Evolutionary conservation across 2,113 vertebrate species (phyloP), one percentile per base, ranked within the genome.

Genomic region (Odocoileus hemionus): DNA sequence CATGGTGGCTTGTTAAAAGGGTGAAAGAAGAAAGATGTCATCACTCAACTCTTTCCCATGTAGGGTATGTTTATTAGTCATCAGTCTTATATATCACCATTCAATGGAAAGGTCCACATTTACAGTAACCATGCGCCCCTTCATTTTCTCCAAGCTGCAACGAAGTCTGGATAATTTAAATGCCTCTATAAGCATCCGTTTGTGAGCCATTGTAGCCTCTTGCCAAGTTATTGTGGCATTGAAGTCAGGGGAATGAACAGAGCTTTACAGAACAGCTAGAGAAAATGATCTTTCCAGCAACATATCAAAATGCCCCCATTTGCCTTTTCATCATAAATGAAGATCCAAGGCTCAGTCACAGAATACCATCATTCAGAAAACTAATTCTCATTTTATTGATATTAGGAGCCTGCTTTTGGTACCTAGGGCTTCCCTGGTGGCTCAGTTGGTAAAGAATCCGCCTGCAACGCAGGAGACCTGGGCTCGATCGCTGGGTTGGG

Each of bases 11-110:
- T 96, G 94, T 97, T 96, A 97, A 96, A 97, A 97, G 89, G 79
- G 89, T 93, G 78, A 94, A 91, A 97, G 94, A 89, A 94, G 94
- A 94, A 97, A 95, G 92, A 97, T 97, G 97, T 96, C 96, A 98
- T 97, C 91, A 58, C 91, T 96, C 94, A 84, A 92, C 78, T 57
- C 91, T 97, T 97, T 98, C 89, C 94, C 94, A 94, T 93, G 94
- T 93, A 94, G 54, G 58, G 47, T 89, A 17, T 90, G 91, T 89
- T 98, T 97, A 93, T 97, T 93, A 97, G 92, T 95, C 96, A 96
- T 97, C 96, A 88, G 89, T 88, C 96, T 95, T 96, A 70, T 39
- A 82, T 86, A 86, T 96, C 83, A 90, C 30, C 60, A 5, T 95
- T 97, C 86, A 76, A 52, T 94, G 74, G 93, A 87, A 97, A 95